These are phyloP conservation scores for Pegoplata infirma DNA, from an alignment of 2,888 invertebrate genomes.

Conservation along the genomic window DNA sequence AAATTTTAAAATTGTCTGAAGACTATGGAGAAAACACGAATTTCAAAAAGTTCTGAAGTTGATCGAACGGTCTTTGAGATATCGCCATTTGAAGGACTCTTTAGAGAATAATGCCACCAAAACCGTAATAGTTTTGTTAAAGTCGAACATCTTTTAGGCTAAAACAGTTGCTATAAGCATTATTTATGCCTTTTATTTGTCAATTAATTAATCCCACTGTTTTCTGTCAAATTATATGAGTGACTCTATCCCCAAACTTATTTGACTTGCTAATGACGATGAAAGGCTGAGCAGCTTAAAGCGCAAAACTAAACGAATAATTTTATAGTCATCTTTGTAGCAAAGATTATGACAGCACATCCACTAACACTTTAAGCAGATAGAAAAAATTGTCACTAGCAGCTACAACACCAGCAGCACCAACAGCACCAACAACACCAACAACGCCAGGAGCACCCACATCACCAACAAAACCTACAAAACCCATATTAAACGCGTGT, in stretches of 20 bases:
- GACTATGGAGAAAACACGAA: background rate
- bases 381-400: too few species aligned
- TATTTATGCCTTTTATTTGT: too few species aligned
- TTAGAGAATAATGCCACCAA: too few species aligned
- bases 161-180: too few species aligned
- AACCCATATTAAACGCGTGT: conserved; percentile 19
- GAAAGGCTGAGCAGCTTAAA: too few species aligned
- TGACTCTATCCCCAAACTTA: conserved; percentile 28
- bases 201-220: conserved; percentile 2
- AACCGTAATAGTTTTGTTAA: too few species aligned
- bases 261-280: conserved; percentile 56
- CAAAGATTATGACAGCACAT: conserved; percentile 51
- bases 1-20: too few species aligned
- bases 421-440: background rate
- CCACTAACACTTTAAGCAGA: too few species aligned
- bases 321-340: conserved; percentile 40
- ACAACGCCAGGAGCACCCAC: conserved; percentile 13
- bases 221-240: background rate
- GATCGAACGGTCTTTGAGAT: too few species aligned
- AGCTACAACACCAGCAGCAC: background rate
- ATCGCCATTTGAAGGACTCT: too few species aligned
- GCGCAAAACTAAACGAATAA: conserved; percentile 49
- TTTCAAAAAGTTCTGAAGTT: too few species aligned
- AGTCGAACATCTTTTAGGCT: too few species aligned
- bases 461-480: background rate